Conservation (phyloP, 2,113 vertebrate genomes). For the Ameiurus melas region DNA sequence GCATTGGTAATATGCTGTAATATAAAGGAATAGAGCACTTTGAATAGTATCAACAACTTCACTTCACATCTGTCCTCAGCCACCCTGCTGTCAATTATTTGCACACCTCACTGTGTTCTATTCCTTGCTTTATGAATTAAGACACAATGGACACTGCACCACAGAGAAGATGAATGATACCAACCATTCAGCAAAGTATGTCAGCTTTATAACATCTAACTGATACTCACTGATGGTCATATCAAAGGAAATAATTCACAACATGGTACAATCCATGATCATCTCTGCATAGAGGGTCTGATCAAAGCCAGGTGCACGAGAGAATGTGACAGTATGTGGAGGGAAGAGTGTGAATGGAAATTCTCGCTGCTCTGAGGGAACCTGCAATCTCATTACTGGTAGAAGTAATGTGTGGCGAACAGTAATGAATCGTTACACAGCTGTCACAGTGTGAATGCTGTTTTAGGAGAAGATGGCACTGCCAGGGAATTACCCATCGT, state of each 20-base stretch:
- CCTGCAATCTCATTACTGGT: conserved; percentile 50
- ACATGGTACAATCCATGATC: background rate
- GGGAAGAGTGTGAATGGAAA: conserved; percentile 25
- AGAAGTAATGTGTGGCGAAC: conserved; percentile 38
- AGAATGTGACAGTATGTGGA: conserved; percentile 32
- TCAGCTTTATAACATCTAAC: conserved; percentile 41
- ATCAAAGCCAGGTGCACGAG: conserved; percentile 33
- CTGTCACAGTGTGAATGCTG: conserved; percentile 15
- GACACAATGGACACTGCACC: background rate
- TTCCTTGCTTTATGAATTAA: background rate
- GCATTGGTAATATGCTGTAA: background rate
- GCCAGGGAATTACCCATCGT: conserved; percentile 16
- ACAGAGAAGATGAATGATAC: background rate
- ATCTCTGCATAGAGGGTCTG: background rate
- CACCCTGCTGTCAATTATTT: background rate
- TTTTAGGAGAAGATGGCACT: background rate
- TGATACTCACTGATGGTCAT: conserved; percentile 35
- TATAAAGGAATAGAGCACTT: background rate
- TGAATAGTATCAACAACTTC: background rate
- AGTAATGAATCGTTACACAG: conserved; percentile 16
- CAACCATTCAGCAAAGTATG: background rate
- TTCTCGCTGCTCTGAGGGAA: conserved; percentile 18
- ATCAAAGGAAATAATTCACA: conserved; percentile 40
- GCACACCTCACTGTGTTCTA: background rate
- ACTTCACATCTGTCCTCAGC: background rate